A percentile compares a stretch with the other conserved stretches of the same genome.
phyloP scores from a whole-genome alignment of 2,797 vertebrate genomes.

The Falco cherrug region DNA sequence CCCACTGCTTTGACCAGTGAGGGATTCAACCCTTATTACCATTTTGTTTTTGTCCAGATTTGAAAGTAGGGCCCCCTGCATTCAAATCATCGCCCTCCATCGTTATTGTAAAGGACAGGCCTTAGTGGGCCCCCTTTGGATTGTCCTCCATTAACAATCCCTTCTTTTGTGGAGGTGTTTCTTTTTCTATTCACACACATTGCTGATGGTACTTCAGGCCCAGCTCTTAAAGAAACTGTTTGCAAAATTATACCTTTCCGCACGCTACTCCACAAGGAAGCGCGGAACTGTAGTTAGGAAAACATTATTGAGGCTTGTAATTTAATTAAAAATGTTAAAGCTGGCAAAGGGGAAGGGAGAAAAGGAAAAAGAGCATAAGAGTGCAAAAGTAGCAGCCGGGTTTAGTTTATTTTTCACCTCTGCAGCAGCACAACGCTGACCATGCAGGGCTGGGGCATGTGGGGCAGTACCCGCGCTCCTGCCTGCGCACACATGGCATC shows the following conservation, averaged over 20 bases:
- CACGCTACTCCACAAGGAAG: constrained; percentile 81
- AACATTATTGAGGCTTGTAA: constrained; percentile 74
- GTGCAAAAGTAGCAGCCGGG: neutral
- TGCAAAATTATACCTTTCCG: constrained; percentile 91
- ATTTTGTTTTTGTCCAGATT: constrained; percentile 84
- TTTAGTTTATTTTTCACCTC: neutral
- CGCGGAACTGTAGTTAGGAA: constrained; percentile 65
- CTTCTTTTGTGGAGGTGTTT: constrained; percentile 87
- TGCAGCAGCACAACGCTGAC: neutral
- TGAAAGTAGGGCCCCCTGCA: constrained; percentile 84
- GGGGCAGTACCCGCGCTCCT: neutral
- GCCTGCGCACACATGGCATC: neutral
- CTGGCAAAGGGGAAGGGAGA: neutral
- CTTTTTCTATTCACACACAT: constrained; percentile 85
- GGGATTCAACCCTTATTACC: constrained; percentile 82
- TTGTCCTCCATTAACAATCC: constrained; percentile 78
- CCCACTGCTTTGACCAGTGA: constrained; percentile 74
- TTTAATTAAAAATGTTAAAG: constrained; percentile 67
- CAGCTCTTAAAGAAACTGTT: constrained; percentile 88
- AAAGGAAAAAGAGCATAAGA: neutral
- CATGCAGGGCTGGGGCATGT: neutral
- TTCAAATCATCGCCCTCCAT: constrained; percentile 87
- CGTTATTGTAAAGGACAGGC: constrained; percentile 88
- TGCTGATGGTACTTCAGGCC: constrained; percentile 85
- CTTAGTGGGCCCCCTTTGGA: constrained; percentile 83